Percentiles rank a stretch among this genome's conserved stretches.
phyloP scores from a whole-genome alignment of 2,888 invertebrate genomes.

The Himalopsyche kuldschensis region DNA sequence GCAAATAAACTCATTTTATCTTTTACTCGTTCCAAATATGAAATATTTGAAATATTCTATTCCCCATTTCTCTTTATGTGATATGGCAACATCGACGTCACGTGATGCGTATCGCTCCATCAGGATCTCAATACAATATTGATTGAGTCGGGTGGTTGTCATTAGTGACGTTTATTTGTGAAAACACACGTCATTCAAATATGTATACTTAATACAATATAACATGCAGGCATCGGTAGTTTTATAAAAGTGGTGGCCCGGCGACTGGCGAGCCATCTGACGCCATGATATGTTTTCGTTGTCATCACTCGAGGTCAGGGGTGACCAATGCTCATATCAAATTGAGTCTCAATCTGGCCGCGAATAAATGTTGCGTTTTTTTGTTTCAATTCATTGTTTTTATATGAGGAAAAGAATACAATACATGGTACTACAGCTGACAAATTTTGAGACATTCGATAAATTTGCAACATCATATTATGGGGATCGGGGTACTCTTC shows the following conservation, averaged over 20 bases:
- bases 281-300: constrained; percentile 24
- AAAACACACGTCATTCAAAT: constrained; percentile 17
- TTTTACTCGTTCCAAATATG: too few relatives aligned
- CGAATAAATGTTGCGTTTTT: too few relatives aligned
- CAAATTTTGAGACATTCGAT: too few relatives aligned
- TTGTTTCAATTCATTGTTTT: too few relatives aligned
- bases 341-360: too few relatives aligned
- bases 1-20: too few relatives aligned
- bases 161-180: constrained; percentile 34
- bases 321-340: background rate
- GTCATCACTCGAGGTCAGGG: constrained; percentile 5
- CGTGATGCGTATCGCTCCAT: background rate
- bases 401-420: too few relatives aligned
- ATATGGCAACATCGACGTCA: background rate
- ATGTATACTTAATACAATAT: background rate
- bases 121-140: constrained; percentile 24
- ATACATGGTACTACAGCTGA: too few relatives aligned
- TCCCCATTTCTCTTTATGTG: background rate
- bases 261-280: background rate
- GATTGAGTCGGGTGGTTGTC: constrained; percentile 24
- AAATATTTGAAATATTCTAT: background rate
- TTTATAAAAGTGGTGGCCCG: background rate
- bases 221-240: background rate
- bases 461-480: too few relatives aligned
- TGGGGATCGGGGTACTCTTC: too few relatives aligned